Conservation (phyloP, 1,140 invertebrate species). For the Bombus terrestris region DNA sequence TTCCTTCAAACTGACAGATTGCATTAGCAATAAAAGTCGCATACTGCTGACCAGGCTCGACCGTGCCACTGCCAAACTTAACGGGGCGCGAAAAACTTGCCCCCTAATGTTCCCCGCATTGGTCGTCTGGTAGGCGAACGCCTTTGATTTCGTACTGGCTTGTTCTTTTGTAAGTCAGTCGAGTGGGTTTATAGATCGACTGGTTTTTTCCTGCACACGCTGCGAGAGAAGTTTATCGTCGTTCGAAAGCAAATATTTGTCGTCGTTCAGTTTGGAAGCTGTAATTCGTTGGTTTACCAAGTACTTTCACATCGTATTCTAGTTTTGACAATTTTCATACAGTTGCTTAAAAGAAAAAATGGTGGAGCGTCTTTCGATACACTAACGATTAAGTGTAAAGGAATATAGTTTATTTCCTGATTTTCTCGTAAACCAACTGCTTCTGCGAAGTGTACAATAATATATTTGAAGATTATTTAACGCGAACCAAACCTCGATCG, state of each 20-base stretch:
- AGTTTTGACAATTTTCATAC: background rate
- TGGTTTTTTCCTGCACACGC: background rate
- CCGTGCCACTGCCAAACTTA: conserved; percentile 49
- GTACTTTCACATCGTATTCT: background rate
- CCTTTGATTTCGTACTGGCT: background rate
- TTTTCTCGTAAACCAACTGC: background rate
- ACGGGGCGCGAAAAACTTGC: conserved; percentile 67
- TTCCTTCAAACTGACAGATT: conserved; percentile 53
- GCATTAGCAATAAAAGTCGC: conserved; percentile 69
- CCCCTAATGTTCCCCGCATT: conserved; percentile 4
- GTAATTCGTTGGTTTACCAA: background rate
- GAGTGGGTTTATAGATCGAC: background rate
- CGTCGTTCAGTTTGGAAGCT: background rate
- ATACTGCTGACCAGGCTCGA: conserved; percentile 27
- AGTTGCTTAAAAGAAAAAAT: background rate
- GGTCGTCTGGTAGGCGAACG: background rate
- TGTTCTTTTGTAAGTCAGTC: background rate
- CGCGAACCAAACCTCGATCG: background rate
- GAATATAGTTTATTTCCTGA: background rate
- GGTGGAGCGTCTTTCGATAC: background rate
- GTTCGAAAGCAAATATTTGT: background rate
- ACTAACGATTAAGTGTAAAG: background rate
- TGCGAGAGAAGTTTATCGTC: background rate
- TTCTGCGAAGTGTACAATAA: background rate
- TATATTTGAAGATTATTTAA: background rate